Conservation (phyloP, 2,888 invertebrate species). For the Netelia inedita region DNA sequence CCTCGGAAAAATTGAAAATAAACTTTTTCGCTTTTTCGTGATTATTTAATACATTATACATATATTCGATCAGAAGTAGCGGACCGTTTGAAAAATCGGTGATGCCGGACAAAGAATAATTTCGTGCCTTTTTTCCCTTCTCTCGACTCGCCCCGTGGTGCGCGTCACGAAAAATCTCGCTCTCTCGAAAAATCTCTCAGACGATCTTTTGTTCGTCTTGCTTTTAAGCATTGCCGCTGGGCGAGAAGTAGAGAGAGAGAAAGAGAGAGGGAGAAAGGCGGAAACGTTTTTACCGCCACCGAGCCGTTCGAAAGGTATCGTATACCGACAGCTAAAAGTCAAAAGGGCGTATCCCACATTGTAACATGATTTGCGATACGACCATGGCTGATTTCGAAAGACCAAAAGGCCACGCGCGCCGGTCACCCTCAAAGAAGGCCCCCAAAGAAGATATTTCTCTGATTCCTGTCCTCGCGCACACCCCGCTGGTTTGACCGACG, state of each 20-base stretch:
- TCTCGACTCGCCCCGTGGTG: conserved; percentile 27
- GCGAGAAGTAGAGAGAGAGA: conserved; percentile 3
- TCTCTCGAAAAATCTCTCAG: conserved; percentile 47
- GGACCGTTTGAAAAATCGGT: conserved; percentile 13
- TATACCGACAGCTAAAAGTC: neutral
- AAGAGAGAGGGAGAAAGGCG: conserved; percentile 28
- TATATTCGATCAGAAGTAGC: too few relatives aligned
- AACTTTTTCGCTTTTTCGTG: too few relatives aligned
- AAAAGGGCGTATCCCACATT: neutral
- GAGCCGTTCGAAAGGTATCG: neutral
- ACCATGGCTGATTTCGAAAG: neutral
- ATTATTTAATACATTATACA: too few relatives aligned
- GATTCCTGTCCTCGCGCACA: conserved; percentile 29
- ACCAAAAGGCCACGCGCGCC: conserved; percentile 19
- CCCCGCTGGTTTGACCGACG: conserved; percentile 62
- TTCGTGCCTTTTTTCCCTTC: conserved; percentile 23
- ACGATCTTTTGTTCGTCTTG: conserved; percentile 53
- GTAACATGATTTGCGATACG: conserved; percentile 4
- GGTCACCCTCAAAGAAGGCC: conserved; percentile 25
- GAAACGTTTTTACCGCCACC: conserved; percentile 24
- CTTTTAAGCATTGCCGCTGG: conserved; percentile 38
- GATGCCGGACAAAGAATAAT: conserved; percentile 14
- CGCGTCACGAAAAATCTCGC: conserved; percentile 14
- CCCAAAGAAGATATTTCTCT: conserved; percentile 62
- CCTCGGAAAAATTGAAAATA: too few relatives aligned